phyloP scores from a whole-genome alignment of 2,888 invertebrate species.

The Coleophora flavipennella region DNA sequence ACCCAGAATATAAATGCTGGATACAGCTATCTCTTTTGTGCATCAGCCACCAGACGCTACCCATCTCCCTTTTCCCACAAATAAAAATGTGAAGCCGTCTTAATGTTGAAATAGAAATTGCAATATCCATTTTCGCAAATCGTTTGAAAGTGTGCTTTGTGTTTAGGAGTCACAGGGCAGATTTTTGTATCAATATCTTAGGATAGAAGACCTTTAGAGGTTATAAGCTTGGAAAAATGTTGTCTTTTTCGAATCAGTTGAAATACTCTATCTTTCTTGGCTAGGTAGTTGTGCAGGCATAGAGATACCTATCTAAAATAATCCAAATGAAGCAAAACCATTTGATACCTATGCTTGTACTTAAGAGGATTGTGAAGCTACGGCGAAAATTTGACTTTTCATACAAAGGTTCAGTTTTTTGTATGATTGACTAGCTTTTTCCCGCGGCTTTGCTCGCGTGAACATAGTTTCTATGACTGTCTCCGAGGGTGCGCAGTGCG shows the following conservation, averaged over 20 bases:
- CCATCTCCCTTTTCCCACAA: slow-evolving; percentile 54
- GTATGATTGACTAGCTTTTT: too few species aligned
- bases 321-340: slow-evolving; percentile 65
- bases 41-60: slow-evolving; percentile 23
- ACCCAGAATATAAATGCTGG: slow-evolving; percentile 70
- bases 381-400: too few species aligned
- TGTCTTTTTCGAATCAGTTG: slow-evolving; percentile 70
- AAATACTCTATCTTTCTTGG: slow-evolving; percentile 63
- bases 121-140: slow-evolving; percentile 43
- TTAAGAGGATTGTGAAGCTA: too few species aligned
- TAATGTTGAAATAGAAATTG: slow-evolving; percentile 62
- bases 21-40: slow-evolving; percentile 39
- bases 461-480: too few species aligned
- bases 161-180: slow-evolving; percentile 20
- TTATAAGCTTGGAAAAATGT: slow-evolving; percentile 45
- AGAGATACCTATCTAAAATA: slow-evolving; percentile 70
- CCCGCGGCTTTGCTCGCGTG: too few species aligned
- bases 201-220: slow-evolving; percentile 35
- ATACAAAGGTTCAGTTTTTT: too few species aligned
- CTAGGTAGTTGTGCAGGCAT: slow-evolving; percentile 48
- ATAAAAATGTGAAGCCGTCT: slow-evolving; percentile 69
- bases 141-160: slow-evolving; percentile 35
- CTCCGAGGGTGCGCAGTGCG: too few species aligned
- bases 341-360: too few species aligned
- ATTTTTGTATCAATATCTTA: slow-evolving; percentile 18